A percentile compares a stretch with the other conserved stretches of the same genome.
phyloP scores from a whole-genome alignment of 2,113 vertebrate species.

The Oncorhynchus tshawytscha region DNA sequence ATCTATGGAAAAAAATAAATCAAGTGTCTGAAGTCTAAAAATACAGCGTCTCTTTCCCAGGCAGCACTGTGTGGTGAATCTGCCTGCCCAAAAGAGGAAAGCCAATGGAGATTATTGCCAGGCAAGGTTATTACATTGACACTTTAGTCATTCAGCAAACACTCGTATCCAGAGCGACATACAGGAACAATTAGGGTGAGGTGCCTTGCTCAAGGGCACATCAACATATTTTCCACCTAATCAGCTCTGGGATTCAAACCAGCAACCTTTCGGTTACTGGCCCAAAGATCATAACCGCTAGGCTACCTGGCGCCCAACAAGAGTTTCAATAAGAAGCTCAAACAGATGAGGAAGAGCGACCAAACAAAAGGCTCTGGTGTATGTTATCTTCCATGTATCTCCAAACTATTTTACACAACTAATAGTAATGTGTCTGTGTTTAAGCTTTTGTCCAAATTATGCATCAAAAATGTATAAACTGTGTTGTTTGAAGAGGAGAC shows the following conservation, averaged over 20 bases:
- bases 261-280: too few relatives aligned
- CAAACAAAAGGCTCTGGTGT: background rate
- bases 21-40: background rate
- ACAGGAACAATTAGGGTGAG: too few relatives aligned
- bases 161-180: too few relatives aligned
- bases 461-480: slow-evolving; percentile 19
- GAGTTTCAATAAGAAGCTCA: too few relatives aligned
- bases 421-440: background rate
- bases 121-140: background rate
- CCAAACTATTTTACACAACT: background rate
- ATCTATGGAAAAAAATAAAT: background rate
- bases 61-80: background rate
- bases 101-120: background rate
- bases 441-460: slow-evolving; percentile 6
- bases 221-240: too few relatives aligned
- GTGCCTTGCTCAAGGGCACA: too few relatives aligned
- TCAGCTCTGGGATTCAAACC: too few relatives aligned
- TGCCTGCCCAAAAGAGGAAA: background rate
- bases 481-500: slow-evolving; percentile 19
- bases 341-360: too few relatives aligned
- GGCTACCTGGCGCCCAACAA: too few relatives aligned
- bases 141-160: too few relatives aligned
- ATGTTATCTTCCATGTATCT: background rate
- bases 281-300: too few relatives aligned
- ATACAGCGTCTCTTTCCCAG: background rate